phyloP scores from a whole-genome alignment of 2,797 vertebrate genomes.

The Buphagus erythrorhynchus region DNA sequence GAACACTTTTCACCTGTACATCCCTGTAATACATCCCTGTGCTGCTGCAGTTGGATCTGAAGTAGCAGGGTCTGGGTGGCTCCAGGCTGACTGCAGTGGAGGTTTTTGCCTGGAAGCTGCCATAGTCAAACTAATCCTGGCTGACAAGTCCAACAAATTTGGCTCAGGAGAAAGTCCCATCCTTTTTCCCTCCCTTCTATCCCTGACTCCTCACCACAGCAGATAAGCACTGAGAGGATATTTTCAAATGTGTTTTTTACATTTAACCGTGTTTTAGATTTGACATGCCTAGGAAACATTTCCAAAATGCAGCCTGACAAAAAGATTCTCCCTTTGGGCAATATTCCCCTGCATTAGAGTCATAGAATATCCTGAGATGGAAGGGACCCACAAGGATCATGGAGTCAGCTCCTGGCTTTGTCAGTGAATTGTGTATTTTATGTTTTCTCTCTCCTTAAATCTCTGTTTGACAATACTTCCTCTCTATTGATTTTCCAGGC shows the following conservation, averaged over 20 bases:
- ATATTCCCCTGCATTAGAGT: not conserved
- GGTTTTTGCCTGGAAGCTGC: not conserved
- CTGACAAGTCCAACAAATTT: not conserved
- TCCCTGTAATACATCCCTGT: not conserved
- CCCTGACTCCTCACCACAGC: not conserved
- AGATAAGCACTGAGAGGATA: not conserved
- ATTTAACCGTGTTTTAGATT: not conserved
- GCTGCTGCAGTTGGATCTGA: not conserved
- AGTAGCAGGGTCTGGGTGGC: not conserved
- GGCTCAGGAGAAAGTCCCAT: not conserved
- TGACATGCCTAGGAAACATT: not conserved
- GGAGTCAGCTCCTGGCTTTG: not conserved
- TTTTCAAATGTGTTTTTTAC: not conserved
- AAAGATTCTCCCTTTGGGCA: not conserved
- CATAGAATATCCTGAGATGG: not conserved
- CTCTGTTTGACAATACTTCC: not conserved
- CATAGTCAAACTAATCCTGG: not conserved
- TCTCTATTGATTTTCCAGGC: slow-evolving; percentile 70
- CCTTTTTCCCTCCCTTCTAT: not conserved
- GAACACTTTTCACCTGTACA: not conserved
- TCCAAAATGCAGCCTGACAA: not conserved
- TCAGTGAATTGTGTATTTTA: not conserved
- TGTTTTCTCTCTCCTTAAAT: not conserved
- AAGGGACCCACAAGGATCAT: not conserved
- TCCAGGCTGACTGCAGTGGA: not conserved